Percentiles rank a stretch among this genome's conserved stretches.
phyloP scores from a whole-genome alignment of 2,888 invertebrate genomes.

The Hirudinaria manillensis region DNA sequence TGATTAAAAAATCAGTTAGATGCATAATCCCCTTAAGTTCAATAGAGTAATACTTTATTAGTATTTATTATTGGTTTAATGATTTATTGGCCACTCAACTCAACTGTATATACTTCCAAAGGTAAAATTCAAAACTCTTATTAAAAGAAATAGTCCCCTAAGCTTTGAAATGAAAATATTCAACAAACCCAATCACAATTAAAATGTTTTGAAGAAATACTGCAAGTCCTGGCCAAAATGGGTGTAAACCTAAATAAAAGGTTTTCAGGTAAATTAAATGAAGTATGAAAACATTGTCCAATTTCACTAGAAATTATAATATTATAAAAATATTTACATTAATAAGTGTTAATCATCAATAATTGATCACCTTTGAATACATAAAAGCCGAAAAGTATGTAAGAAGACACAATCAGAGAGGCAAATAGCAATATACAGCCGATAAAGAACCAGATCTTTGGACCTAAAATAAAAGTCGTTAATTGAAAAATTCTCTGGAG shows the following conservation, averaged over 20 bases:
- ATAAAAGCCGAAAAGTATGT: slow-evolving; percentile 15
- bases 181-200: neutral
- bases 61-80: no score
- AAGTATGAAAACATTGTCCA: neutral
- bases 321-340: neutral
- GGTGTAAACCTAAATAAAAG: neutral
- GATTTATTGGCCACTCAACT: no score
- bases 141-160: no score
- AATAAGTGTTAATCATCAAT: neutral
- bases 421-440: slow-evolving; percentile 9
- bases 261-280: neutral
- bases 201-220: slow-evolving; percentile 7
- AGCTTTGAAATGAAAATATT: no score
- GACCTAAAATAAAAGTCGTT: neutral
- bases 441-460: slow-evolving; percentile 6
- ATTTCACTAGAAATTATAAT: neutral
- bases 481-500: neutral
- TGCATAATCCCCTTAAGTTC: no score
- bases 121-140: no score
- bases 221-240: neutral
- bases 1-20: no score
- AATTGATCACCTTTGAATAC: neutral
- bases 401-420: slow-evolving; percentile 18
- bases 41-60: no score
- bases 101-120: no score